Percentiles rank a stretch among this genome's conserved stretches.
These are phyloP conservation scores for Crotalus helleri DNA, from an alignment of 2,113 vertebrate genomes.

Conservation along the genomic window DNA sequence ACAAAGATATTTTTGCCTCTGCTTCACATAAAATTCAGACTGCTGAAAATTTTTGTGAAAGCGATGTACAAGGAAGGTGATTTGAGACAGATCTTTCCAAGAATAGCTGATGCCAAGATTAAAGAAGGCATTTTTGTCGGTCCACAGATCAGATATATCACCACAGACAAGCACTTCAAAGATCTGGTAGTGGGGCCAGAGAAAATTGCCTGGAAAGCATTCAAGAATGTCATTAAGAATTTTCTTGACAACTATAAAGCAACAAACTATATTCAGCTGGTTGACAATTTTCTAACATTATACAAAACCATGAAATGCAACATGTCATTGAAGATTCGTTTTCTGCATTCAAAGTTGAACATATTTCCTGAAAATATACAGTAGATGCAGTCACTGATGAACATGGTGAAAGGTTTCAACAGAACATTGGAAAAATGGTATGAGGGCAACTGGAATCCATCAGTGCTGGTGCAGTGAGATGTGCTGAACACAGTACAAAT, in stretches of 20 bases:
- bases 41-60: neutral
- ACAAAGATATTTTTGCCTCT: neutral
- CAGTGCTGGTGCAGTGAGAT: neutral
- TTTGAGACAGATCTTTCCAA: neutral
- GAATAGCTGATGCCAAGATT: neutral
- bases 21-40: neutral
- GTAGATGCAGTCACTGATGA: neutral
- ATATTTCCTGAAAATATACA: neutral
- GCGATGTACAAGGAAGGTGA: neutral
- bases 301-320: neutral
- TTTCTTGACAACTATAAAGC: neutral
- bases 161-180: neutral
- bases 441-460: neutral
- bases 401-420: neutral
- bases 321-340: neutral
- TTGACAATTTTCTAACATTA: neutral
- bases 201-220: neutral
- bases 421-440: neutral
- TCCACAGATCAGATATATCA: neutral
- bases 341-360: neutral
- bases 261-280: neutral
- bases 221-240: neutral
- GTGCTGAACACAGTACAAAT: neutral
- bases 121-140: neutral
- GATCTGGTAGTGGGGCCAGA: neutral